These are phyloP conservation scores for Leucoraja ocellata DNA, from an alignment of 2,797 vertebrate species.

Conservation along the genomic window DNA sequence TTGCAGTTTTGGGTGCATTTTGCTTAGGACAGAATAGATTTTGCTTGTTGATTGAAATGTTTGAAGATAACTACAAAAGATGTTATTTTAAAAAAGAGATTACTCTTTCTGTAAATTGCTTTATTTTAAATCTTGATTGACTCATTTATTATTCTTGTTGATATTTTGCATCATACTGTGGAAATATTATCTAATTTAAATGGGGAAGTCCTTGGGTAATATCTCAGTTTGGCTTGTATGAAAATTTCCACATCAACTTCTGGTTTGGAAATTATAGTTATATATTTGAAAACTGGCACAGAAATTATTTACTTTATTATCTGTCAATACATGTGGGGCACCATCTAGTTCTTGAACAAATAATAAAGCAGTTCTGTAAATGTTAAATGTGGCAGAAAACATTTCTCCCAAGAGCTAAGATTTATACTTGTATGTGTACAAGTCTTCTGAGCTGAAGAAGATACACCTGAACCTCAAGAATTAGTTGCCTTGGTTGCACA, in stretches of 20 bases:
- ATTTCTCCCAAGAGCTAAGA: not conserved
- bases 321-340: not conserved
- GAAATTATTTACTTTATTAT: not conserved
- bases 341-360: not conserved
- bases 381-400: not conserved
- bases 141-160: not conserved
- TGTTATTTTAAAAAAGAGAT: too few species aligned
- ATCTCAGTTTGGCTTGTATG: not conserved
- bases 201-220: not conserved
- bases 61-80: too few species aligned
- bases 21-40: not conserved
- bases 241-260: not conserved
- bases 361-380: not conserved
- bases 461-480: not conserved
- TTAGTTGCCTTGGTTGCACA: slow-evolving; percentile 19
- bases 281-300: not conserved
- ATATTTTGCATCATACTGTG: not conserved
- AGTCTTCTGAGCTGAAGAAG: not conserved
- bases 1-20: not conserved
- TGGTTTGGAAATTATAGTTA: not conserved
- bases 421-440: not conserved
- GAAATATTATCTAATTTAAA: not conserved
- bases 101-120: not conserved
- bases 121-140: not conserved
- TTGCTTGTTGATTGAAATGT: too few species aligned